Percentiles rank a stretch among this genome's conserved stretches.
phyloP scores from a whole-genome alignment of 1,140 invertebrate genomes.

The Helicoverpa zea region DNA sequence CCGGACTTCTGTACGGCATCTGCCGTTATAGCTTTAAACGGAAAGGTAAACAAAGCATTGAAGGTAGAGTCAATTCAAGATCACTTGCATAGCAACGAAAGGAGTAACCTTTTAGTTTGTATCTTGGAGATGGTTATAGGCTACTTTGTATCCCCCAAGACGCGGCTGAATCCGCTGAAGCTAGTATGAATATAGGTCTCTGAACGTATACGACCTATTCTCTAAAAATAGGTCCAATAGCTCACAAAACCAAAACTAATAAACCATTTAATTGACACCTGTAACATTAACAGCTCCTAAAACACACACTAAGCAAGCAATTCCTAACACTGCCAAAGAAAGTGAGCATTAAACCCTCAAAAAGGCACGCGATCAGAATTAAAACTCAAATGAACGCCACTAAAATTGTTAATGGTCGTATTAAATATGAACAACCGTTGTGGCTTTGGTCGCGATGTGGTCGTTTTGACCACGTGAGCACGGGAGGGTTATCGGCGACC shows the following conservation, averaged over 20 bases:
- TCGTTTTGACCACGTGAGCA: constrained; percentile 11
- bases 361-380: constrained; percentile 20
- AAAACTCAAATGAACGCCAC: constrained; percentile 17
- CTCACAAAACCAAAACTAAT: neutral
- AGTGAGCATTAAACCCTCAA: constrained; percentile 1
- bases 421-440: constrained; percentile 36
- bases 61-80: too few species aligned
- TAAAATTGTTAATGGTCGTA: constrained; percentile 34
- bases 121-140: too few species aligned
- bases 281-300: constrained; percentile 21
- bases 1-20: too few species aligned
- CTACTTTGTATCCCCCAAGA: too few species aligned
- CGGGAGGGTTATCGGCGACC: constrained; percentile 11
- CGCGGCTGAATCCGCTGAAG: too few species aligned
- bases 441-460: neutral
- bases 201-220: too few species aligned
- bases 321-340: neutral
- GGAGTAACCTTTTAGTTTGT: too few species aligned
- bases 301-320: constrained; percentile 16
- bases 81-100: too few species aligned
- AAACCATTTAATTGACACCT: constrained; percentile 16
- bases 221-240: too few species aligned
- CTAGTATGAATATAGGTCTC: too few species aligned
- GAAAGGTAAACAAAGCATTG: too few species aligned
- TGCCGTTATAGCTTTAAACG: too few species aligned